phyloP scores from a whole-genome alignment of 2,888 invertebrate genomes.

The Cyaniris semiargus region DNA sequence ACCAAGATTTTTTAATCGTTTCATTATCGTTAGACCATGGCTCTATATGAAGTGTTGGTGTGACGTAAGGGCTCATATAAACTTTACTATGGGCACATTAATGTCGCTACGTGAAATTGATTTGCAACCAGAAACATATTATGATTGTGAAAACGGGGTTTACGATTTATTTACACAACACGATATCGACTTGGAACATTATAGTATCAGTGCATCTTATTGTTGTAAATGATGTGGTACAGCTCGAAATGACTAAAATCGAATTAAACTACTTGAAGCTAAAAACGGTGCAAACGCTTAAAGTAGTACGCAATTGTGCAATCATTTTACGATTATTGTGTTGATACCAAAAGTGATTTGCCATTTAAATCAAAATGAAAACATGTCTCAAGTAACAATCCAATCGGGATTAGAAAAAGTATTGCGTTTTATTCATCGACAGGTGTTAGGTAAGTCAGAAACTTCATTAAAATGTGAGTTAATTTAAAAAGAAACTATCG shows the following conservation, averaged over 20 bases:
- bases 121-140: conserved; percentile 80
- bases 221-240: conserved; percentile 29
- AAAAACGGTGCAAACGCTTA: neutral
- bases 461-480: conserved; percentile 45
- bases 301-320: neutral
- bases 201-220: conserved; percentile 63
- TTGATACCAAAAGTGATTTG: conserved; percentile 3
- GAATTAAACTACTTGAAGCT: neutral
- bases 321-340: conserved; percentile 13
- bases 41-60: conserved; percentile 64
- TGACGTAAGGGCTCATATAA: conserved; percentile 78
- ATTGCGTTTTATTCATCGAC: neutral
- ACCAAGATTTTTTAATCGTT: conserved; percentile 39
- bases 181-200: conserved; percentile 70
- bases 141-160: conserved; percentile 81
- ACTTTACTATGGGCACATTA: conserved; percentile 79
- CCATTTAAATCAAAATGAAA: neutral
- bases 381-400: neutral
- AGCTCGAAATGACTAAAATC: neutral
- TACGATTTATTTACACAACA: conserved; percentile 79
- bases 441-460: conserved; percentile 15
- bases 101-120: conserved; percentile 80
- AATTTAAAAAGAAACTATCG: conserved; percentile 59
- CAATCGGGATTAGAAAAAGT: neutral
- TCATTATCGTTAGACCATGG: conserved; percentile 61